Conservation (phyloP, 2,888 invertebrate genomes). For the Eumerus sabulonum region DNA sequence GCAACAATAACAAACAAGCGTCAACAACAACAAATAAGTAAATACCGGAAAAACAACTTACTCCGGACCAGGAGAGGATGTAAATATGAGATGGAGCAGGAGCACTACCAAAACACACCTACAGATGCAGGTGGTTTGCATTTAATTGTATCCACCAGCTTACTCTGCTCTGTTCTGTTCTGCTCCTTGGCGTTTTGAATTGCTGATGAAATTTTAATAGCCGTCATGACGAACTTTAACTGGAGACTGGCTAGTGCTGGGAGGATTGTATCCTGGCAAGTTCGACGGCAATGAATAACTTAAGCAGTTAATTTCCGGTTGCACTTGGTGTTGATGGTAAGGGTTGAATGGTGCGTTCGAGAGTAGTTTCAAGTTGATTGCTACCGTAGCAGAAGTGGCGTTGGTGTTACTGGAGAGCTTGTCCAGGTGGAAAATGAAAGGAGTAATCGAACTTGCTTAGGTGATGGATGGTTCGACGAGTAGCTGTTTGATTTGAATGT, state of each 20-base stretch:
- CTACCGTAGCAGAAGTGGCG: too few species aligned
- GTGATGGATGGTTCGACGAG: too few species aligned
- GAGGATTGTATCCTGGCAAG: too few species aligned
- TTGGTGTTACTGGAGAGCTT: too few species aligned
- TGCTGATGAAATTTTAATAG: constrained; percentile 62
- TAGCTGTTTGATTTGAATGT: too few species aligned
- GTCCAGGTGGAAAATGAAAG: too few species aligned
- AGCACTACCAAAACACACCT: not conserved
- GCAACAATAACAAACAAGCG: constrained; percentile 32
- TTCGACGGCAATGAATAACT: constrained; percentile 58
- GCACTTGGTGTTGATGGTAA: constrained; percentile 35
- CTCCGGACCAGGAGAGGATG: too few species aligned
- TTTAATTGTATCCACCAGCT: constrained; percentile 43
- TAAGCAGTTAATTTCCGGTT: constrained; percentile 59
- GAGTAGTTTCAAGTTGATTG: too few species aligned
- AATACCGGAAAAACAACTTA: not conserved
- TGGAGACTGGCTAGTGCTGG: too few species aligned
- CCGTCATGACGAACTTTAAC: constrained; percentile 6
- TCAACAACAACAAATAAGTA: not conserved
- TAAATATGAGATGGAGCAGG: not conserved
- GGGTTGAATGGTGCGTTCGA: too few species aligned
- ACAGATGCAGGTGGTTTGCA: constrained; percentile 31
- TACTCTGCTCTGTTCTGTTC: not conserved
- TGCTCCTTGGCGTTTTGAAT: constrained; percentile 55
- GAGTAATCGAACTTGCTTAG: too few species aligned